phyloP scores from a whole-genome alignment of 2,888 invertebrate genomes.

The Chironomus riparius region DNA sequence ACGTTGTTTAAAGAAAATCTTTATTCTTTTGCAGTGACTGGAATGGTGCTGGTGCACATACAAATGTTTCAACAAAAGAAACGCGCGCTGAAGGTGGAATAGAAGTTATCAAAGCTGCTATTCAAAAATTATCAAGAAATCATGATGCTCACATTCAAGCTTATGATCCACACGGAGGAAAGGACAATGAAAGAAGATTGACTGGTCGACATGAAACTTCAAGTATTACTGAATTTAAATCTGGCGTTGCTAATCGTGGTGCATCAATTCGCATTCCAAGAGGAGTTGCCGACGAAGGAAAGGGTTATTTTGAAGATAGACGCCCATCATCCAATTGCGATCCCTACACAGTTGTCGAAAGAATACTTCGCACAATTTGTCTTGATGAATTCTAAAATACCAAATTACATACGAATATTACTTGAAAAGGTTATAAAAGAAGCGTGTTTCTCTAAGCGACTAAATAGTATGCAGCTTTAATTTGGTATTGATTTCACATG shows the following conservation, averaged over 20 bases:
- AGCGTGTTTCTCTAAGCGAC: neutral
- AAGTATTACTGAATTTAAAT: slow-evolving; percentile 91
- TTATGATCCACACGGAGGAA: slow-evolving; percentile 92
- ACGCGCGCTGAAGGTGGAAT: slow-evolving; percentile 89
- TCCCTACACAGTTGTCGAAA: slow-evolving; percentile 77
- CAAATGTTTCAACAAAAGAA: slow-evolving; percentile 86
- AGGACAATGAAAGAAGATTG: slow-evolving; percentile 91
- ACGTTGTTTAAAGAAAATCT: too few relatives aligned
- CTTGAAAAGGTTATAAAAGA: neutral
- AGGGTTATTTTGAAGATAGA: slow-evolving; percentile 93
- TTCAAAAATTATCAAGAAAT: slow-evolving; percentile 84
- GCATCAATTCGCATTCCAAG: slow-evolving; percentile 92
- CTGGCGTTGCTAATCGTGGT: slow-evolving; percentile 85
- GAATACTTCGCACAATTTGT: slow-evolving; percentile 76
- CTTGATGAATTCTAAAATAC: slow-evolving; percentile 45
- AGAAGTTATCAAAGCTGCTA: slow-evolving; percentile 86
- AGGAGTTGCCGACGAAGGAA: slow-evolving; percentile 78
- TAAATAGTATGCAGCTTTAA: too few relatives aligned
- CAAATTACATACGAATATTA: too few relatives aligned
- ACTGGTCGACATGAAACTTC: slow-evolving; percentile 95
- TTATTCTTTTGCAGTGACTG: slow-evolving; percentile 56
- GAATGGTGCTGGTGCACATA: slow-evolving; percentile 96
- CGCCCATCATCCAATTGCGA: slow-evolving; percentile 90
- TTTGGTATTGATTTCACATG: neutral
- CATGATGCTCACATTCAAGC: slow-evolving; percentile 91